Conservation (phyloP, 2,113 vertebrate species). For the Esox niger region DNA sequence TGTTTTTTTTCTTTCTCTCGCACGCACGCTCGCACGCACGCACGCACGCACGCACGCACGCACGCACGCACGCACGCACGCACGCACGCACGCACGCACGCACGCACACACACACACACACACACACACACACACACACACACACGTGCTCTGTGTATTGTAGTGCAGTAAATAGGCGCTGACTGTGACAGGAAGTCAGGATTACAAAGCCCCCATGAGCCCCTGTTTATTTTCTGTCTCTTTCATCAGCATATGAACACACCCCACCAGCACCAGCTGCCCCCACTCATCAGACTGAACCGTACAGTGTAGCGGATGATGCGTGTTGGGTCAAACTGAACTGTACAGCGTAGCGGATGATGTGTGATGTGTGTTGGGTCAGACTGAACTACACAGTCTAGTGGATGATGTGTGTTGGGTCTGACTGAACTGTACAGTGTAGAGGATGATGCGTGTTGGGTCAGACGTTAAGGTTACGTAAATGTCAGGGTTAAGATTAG, state of each 20-base stretch:
- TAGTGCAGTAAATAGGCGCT: constrained; percentile 67
- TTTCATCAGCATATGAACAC: constrained; percentile 55
- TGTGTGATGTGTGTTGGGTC: not conserved
- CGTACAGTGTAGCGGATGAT: not conserved
- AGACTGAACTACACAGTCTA: not conserved
- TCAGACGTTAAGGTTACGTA: too few relatives aligned
- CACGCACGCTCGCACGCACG: constrained; percentile 7
- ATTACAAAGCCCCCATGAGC: constrained; percentile 71
- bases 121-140: constrained; percentile 7
- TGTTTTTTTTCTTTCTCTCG: too few relatives aligned
- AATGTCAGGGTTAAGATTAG: too few relatives aligned
- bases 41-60: constrained; percentile 7
- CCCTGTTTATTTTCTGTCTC: constrained; percentile 70
- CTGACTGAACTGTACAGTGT: not conserved
- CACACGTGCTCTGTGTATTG: constrained; percentile 54
- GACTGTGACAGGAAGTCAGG: constrained; percentile 70
- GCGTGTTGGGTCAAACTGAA: constrained; percentile 26
- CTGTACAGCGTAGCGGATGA: constrained; percentile 13
- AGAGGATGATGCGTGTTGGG: too few relatives aligned
- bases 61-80: not conserved
- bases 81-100: too few relatives aligned
- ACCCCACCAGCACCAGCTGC: constrained; percentile 33
- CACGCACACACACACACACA: not conserved
- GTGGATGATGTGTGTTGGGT: not conserved
- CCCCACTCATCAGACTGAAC: constrained; percentile 39